Evolutionary conservation across 2,888 invertebrate species (phyloP).

Genomic region (Nysson spinosus): DNA sequence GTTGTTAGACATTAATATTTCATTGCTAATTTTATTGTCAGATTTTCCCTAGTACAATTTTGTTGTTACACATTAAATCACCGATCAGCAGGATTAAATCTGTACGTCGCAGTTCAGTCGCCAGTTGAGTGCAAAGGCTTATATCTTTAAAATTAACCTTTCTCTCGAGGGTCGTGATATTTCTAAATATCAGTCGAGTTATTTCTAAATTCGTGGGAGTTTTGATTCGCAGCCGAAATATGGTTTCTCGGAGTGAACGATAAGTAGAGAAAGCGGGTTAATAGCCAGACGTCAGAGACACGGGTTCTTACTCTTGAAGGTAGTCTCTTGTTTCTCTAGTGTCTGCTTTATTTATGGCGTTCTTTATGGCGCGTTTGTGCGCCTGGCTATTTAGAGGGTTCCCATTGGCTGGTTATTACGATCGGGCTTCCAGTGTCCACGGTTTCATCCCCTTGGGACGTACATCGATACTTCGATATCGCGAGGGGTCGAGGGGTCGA

Average conservation of each 20-base stretch:
- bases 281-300: conserved; percentile 14
- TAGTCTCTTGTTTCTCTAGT: neutral
- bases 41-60: too few relatives aligned
- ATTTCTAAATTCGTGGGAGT: too few relatives aligned
- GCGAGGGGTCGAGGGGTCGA: conserved; percentile 11
- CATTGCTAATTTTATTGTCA: too few relatives aligned
- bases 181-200: too few relatives aligned
- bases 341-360: conserved; percentile 33
- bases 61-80: too few relatives aligned
- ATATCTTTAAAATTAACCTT: too few relatives aligned
- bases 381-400: conserved; percentile 46
- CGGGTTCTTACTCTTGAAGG: conserved; percentile 7
- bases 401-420: conserved; percentile 51
- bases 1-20: too few relatives aligned
- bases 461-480: conserved; percentile 30
- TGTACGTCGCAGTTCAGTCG: too few relatives aligned
- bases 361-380: conserved; percentile 2
- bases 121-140: too few relatives aligned
- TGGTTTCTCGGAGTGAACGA: neutral
- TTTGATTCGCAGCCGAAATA: neutral
- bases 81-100: too few relatives aligned
- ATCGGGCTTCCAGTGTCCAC: conserved; percentile 22
- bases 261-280: conserved; percentile 20
- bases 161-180: too few relatives aligned
- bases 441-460: conserved; percentile 22